These are phyloP conservation scores for Lycopodina hypogea DNA, from an alignment of 37 sponge, comb jelly and placozoan species.

Conservation along the genomic window DNA sequence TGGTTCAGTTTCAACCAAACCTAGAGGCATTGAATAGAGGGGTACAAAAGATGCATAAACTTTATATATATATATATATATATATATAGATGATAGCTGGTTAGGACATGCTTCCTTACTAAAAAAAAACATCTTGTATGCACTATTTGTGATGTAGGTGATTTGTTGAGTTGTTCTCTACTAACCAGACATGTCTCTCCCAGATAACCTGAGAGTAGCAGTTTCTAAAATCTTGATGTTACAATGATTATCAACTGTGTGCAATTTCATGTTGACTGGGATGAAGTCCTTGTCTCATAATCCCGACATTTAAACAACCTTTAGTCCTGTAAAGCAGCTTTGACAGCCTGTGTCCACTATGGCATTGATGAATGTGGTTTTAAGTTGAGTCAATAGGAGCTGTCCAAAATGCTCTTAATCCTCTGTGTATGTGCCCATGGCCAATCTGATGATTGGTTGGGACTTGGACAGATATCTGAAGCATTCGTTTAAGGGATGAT, in stretches of 20 bases:
- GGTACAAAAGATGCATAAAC: not conserved
- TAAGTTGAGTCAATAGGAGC: conserved; percentile 5
- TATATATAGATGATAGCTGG: too few relatives aligned
- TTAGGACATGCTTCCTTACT: conserved; percentile 51
- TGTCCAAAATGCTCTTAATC: conserved; percentile 44
- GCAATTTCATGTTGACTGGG: conserved; percentile 41
- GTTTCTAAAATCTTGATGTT: conserved; percentile 34
- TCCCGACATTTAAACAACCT: conserved; percentile 35
- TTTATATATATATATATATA: too few relatives aligned
- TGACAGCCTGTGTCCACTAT: conserved; percentile 49
- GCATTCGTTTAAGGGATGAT: conserved; percentile 20
- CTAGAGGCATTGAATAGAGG: too few relatives aligned
- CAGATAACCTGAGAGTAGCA: conserved; percentile 37
- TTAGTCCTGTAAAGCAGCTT: conserved; percentile 27
- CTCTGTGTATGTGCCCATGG: too few relatives aligned
- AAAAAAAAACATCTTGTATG: conserved; percentile 33
- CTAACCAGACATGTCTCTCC: conserved; percentile 4
- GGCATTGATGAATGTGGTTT: conserved; percentile 25
- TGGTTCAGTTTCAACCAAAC: not conserved
- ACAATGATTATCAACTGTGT: conserved; percentile 35
- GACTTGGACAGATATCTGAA: conserved; percentile 21
- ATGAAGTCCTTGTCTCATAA: conserved; percentile 29
- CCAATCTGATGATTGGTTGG: conserved; percentile 31
- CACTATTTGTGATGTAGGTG: conserved; percentile 16
- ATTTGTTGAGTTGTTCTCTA: conserved; percentile 28